Percentiles rank a stretch among this genome's conserved stretches.
Evolutionary conservation across 2,888 invertebrate genomes (phyloP).

Genomic region (Agrotis ipsilon): DNA sequence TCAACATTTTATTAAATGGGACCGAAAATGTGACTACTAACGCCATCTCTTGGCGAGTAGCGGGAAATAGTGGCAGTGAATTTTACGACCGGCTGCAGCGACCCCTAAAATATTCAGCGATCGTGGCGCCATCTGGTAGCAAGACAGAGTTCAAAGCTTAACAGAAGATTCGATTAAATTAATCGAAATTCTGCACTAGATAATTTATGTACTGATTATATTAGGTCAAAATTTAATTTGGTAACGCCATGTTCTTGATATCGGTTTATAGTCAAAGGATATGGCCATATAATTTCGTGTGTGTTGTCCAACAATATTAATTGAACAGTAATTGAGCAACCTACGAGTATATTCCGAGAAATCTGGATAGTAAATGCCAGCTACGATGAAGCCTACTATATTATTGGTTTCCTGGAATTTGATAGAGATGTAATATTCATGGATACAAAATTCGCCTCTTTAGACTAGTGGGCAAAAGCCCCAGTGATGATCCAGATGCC

Average conservation of each 20-base stretch:
- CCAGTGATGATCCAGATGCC: too few species aligned
- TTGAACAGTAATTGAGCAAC: slow-evolving; percentile 15
- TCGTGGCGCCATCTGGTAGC: slow-evolving; percentile 31
- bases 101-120: neutral
- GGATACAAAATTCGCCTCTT: too few species aligned
- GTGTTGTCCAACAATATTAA: neutral
- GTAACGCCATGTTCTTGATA: neutral
- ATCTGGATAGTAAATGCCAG: neutral
- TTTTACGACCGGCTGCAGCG: neutral
- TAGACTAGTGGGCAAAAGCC: too few species aligned
- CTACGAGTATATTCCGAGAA: slow-evolving; percentile 14
- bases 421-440: too few species aligned
- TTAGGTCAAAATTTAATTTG: too few species aligned
- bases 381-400: too few species aligned
- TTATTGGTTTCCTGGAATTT: too few species aligned
- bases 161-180: neutral
- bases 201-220: neutral
- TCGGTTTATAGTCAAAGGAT: neutral
- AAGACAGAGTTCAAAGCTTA: neutral
- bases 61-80: slow-evolving; percentile 18
- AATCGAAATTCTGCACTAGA: too few species aligned
- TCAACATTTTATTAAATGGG: neutral
- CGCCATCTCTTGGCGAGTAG: slow-evolving; percentile 60
- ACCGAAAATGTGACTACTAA: slow-evolving; percentile 4
- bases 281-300: neutral